Evolutionary conservation across 2,888 invertebrate species (phyloP).

Genomic region (Drosophila recens): DNA sequence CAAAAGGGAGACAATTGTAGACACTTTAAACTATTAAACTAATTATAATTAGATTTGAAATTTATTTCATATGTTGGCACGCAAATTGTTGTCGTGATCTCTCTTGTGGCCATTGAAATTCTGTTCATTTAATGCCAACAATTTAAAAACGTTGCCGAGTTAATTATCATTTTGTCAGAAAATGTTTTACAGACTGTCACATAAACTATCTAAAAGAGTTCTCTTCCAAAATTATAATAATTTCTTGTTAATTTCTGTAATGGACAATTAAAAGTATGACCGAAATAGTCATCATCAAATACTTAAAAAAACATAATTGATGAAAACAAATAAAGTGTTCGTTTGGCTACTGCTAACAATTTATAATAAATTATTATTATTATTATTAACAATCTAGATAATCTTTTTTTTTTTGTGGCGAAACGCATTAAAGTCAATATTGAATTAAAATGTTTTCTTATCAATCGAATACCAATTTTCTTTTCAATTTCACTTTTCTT

Average conservation of each 20-base stretch:
- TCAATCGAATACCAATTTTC: neutral
- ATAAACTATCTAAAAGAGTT: no score
- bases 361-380: no score
- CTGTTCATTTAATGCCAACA: neutral
- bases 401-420: no score
- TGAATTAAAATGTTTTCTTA: neutral
- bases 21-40: slow-evolving; percentile 10
- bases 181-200: neutral
- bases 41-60: slow-evolving; percentile 14
- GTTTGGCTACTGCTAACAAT: neutral
- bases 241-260: neutral
- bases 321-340: neutral
- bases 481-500: slow-evolving; percentile 3
- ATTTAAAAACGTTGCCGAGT: neutral
- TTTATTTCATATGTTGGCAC: slow-evolving; percentile 8
- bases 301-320: no score
- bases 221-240: neutral
- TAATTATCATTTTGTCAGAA: neutral
- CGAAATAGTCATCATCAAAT: neutral
- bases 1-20: slow-evolving; percentile 5
- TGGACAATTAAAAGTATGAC: neutral
- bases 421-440: slow-evolving; percentile 12
- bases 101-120: neutral
- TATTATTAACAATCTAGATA: neutral
- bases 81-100: neutral